These are phyloP conservation scores for Melanotaenia parkinsoni DNA, from an alignment of 2,797 vertebrate genomes.

Conservation along the genomic window DNA sequence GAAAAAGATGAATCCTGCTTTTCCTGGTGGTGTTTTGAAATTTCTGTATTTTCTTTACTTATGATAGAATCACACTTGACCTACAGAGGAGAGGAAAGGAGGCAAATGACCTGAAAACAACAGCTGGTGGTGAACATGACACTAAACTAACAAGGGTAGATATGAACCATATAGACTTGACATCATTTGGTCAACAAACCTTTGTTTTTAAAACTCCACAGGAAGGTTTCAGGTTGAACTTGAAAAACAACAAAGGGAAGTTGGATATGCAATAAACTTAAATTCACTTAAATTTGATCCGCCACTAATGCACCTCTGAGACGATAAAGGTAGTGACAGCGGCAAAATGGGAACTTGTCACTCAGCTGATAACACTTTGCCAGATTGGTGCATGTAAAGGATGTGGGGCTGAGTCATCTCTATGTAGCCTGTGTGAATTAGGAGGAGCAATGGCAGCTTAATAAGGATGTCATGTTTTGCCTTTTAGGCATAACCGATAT, in stretches of 20 bases:
- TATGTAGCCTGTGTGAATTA: no score
- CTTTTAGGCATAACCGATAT: no score
- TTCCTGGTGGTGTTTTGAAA: slow-evolving; percentile 57
- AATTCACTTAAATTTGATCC: not conserved
- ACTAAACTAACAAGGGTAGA: slow-evolving; percentile 47
- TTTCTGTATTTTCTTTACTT: slow-evolving; percentile 41
- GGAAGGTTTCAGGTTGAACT: slow-evolving; percentile 15
- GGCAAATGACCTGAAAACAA: slow-evolving; percentile 51
- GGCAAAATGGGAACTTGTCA: no score
- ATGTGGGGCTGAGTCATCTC: no score
- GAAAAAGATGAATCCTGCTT: slow-evolving; percentile 38
- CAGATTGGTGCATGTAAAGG: no score
- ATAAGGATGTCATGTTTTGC: no score
- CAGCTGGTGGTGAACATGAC: slow-evolving; percentile 40
- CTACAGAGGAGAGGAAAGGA: slow-evolving; percentile 50
- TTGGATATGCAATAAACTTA: not conserved
- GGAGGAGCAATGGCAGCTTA: no score
- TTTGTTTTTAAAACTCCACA: slow-evolving; percentile 18
- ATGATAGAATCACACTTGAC: slow-evolving; percentile 42
- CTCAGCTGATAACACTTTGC: no score
- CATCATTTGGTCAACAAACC: slow-evolving; percentile 39
- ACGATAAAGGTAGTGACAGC: no score
- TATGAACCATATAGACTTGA: slow-evolving; percentile 31
- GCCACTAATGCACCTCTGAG: no score
- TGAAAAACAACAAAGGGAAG: not conserved